Conservation (phyloP, 2,888 invertebrate genomes). For the Oasisia sp. region DNA sequence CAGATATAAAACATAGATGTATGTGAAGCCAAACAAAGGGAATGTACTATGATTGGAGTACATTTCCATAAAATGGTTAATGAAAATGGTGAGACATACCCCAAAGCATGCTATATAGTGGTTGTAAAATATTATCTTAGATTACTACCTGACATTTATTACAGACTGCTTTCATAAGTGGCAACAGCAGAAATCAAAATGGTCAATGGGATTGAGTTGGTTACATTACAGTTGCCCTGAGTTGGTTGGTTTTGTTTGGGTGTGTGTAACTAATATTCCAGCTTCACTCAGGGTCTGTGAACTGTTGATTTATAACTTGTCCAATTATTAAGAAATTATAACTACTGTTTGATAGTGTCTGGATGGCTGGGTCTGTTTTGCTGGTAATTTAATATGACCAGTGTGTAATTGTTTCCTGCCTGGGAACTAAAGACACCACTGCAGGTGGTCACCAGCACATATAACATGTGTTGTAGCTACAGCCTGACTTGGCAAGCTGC, state of each 20-base stretch:
- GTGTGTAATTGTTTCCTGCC: not conserved
- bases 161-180: no score
- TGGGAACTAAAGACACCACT: not conserved
- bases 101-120: no score
- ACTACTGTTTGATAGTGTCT: not conserved
- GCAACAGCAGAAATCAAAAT: no score
- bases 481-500: constrained; percentile 12
- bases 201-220: no score
- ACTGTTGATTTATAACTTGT: not conserved
- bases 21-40: not conserved
- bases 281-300: not conserved
- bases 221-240: no score
- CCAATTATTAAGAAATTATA: not conserved
- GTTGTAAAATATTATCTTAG: no score
- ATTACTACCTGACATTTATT: no score
- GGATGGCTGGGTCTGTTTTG: not conserved
- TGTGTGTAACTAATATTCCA: not conserved
- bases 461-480: not conserved
- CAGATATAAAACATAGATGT: not conserved
- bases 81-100: no score
- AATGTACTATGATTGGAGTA: no score
- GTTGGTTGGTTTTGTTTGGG: no score
- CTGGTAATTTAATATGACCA: not conserved
- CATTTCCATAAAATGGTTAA: no score
- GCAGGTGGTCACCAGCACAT: not conserved